A percentile compares a stretch with the other conserved stretches of the same genome.
Evolutionary conservation across 2,797 vertebrate genomes (phyloP).

Genomic region (Sciurus carolinensis): DNA sequence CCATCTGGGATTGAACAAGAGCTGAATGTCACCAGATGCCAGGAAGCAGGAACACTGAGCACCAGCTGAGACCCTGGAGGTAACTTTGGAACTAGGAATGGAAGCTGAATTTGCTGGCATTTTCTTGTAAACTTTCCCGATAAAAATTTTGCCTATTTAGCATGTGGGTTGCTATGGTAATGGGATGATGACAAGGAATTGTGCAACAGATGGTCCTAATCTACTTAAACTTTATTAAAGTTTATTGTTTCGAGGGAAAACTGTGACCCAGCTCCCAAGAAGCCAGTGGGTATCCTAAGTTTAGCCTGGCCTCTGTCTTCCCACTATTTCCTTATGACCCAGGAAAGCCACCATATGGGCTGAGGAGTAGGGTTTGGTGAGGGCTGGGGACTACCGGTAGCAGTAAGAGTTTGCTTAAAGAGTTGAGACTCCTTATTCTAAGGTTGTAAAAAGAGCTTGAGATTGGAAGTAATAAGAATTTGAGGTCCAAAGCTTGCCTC

Average conservation of each 20-base stretch:
- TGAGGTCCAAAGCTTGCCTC: constrained; percentile 22
- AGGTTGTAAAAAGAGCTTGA: neutral
- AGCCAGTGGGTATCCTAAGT: neutral
- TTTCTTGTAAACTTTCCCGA: constrained; percentile 41
- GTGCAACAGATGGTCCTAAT: neutral
- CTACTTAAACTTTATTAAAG: constrained; percentile 53
- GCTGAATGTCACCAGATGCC: neutral
- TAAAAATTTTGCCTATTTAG: constrained; percentile 56
- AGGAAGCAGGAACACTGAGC: neutral
- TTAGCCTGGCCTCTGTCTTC: neutral
- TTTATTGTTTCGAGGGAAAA: constrained; percentile 56
- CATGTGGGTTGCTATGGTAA: neutral
- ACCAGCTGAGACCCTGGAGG: neutral
- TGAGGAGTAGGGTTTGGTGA: neutral
- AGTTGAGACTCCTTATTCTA: neutral
- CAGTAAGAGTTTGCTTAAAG: constrained; percentile 5
- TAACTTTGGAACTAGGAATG: neutral
- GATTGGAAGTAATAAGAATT: neutral
- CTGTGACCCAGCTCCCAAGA: neutral
- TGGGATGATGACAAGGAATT: neutral
- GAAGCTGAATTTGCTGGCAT: neutral
- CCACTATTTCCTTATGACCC: neutral
- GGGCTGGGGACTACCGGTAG: neutral
- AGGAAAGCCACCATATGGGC: neutral
- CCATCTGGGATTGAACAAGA: neutral